Evolutionary conservation across 2,888 invertebrate genomes (phyloP).

Genomic region (Pimpla rufipes): DNA sequence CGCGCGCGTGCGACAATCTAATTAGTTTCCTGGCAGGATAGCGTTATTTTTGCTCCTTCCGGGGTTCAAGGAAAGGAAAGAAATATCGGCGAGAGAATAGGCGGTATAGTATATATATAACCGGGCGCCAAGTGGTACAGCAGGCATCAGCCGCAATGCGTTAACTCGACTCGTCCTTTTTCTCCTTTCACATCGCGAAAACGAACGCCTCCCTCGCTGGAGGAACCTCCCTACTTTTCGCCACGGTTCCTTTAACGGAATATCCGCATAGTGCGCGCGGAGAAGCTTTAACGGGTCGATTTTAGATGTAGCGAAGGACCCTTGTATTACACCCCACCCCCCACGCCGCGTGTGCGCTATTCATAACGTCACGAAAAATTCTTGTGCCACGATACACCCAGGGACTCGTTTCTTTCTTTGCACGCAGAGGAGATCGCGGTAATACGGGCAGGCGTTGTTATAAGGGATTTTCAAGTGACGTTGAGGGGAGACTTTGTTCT

Average conservation of each 20-base stretch:
- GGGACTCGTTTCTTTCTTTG: conserved; percentile 30
- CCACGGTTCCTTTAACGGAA: conserved; percentile 52
- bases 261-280: conserved; percentile 49
- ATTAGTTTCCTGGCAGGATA: conserved; percentile 55
- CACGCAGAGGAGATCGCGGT: conserved; percentile 1
- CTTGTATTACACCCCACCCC: conserved; percentile 45
- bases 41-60: conserved; percentile 47
- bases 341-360: conserved; percentile 25
- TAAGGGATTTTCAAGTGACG: background rate
- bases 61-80: conserved; percentile 16
- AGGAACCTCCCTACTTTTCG: conserved; percentile 8
- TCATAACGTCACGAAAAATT: conserved; percentile 49
- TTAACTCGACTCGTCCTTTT: conserved; percentile 66
- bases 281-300: conserved; percentile 61
- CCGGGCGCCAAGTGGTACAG: conserved; percentile 54
- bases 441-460: conserved; percentile 22
- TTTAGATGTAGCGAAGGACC: conserved; percentile 58
- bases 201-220: conserved; percentile 38
- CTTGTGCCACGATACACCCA: conserved; percentile 38
- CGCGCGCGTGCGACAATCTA: conserved; percentile 47
- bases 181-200: conserved; percentile 60
- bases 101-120: conserved; percentile 41
- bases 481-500: background rate
- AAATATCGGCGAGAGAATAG: conserved; percentile 48
- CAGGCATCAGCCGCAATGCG: conserved; percentile 67